Conservation (phyloP, 2,797 vertebrate species). For the Knipowitschia caucasica region DNA sequence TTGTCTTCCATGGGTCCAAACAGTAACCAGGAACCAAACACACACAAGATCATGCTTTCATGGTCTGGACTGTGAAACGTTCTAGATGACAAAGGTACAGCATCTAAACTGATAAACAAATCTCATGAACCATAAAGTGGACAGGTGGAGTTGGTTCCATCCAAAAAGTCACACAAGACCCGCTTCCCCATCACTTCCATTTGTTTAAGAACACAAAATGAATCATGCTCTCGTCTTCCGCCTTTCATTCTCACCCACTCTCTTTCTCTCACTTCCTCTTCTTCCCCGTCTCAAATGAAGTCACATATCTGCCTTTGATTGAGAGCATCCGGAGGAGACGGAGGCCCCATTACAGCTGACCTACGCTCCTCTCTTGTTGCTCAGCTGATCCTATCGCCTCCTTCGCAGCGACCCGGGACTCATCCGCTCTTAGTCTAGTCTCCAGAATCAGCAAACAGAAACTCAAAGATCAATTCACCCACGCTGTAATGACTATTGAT, state of each 20-base stretch:
- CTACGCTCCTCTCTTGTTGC: constrained; percentile 32
- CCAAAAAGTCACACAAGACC: too few species aligned
- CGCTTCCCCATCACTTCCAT: too few species aligned
- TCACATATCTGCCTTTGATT: constrained; percentile 8
- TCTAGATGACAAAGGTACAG: too few species aligned
- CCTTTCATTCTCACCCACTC: constrained; percentile 23
- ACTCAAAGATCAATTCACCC: constrained; percentile 64
- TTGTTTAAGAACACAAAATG: too few species aligned
- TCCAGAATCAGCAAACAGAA: constrained; percentile 57
- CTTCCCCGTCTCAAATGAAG: constrained; percentile 26
- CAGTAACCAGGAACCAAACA: too few species aligned
- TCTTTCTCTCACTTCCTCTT: constrained; percentile 45
- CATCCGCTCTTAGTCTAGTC: constrained; percentile 60
- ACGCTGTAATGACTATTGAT: constrained; percentile 71
- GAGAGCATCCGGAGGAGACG: constrained; percentile 17
- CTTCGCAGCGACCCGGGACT: constrained; percentile 32
- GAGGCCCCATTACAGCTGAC: constrained; percentile 36
- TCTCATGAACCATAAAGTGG: too few species aligned
- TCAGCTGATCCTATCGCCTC: constrained; percentile 41
- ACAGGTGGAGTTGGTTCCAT: too few species aligned
- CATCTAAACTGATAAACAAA: too few species aligned
- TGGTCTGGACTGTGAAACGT: too few species aligned
- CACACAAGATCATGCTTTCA: too few species aligned
- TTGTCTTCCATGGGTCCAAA: too few species aligned
- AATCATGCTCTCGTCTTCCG: too few species aligned